Evolutionary conservation across 2,113 vertebrate species (phyloP).

Genomic region (Copsychus sechellarum): DNA sequence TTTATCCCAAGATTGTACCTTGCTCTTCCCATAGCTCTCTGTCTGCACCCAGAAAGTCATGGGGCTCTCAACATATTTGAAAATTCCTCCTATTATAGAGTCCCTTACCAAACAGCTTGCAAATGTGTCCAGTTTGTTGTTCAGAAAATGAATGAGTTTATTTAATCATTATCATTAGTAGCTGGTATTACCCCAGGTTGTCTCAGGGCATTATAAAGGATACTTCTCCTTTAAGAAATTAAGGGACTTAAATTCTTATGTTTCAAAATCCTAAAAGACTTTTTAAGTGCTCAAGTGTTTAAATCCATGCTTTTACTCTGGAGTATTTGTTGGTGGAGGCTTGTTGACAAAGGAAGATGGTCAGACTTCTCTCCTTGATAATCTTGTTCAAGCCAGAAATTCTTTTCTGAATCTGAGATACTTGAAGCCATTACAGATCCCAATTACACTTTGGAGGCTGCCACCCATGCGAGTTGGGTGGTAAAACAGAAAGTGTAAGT

Average conservation of each 20-base stretch:
- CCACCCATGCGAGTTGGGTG: background rate
- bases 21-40: background rate
- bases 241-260: background rate
- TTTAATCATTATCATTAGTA: background rate
- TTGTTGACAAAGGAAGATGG: background rate
- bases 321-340: background rate
- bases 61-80: background rate
- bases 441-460: background rate
- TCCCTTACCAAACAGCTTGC: background rate
- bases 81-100: background rate
- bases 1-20: background rate
- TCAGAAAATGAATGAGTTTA: background rate
- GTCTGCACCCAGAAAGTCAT: background rate
- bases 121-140: background rate
- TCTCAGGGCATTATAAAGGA: background rate
- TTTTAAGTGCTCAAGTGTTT: background rate
- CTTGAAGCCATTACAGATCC: background rate
- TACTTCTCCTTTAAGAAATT: background rate
- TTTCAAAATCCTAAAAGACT: background rate
- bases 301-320: background rate
- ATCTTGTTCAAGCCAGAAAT: background rate
- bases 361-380: background rate
- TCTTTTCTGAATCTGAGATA: background rate
- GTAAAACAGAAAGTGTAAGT: background rate
- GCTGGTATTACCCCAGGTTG: background rate